Base-by-base conservation (phyloP, 64 coral and sea anemone species). In the Montipora cactus region DNA sequence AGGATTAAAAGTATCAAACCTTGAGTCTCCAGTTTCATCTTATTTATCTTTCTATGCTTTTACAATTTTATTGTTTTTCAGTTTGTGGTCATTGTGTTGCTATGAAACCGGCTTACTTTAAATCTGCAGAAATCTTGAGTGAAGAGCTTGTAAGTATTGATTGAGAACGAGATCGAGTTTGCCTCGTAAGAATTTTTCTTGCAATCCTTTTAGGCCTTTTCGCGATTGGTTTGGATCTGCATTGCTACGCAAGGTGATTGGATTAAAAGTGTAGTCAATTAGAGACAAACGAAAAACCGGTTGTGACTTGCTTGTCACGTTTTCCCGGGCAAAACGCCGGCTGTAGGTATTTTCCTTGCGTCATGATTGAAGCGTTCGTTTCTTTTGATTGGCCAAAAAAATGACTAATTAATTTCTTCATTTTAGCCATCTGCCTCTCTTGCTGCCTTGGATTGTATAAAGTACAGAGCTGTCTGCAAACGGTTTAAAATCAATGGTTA, bases 1-100 rank as follows among this genome's bases (percentile, higher is more conserved):
- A 37, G 37, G 37, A 37, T 37, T 57, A 57, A 11, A 57, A 57
- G 15, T 44, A 22, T 78, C 47, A 5, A 18, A 22, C 22, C 4
- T 22, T 5, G 75, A 7, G 3, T 8, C 67, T 18, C 16, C 28
- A 12, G 61, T 3, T 1, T 69, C n/a, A 20, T 53, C 47, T 37
- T 2, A 3, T 1, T 21, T 50, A 7, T 19, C 47, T 57, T 37
- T 18, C 37, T 68, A 10, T 3, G 5, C 7, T 49, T 50, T 5
- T 49, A 52, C 44, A n/a, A 47, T 5, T 80, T 58, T 37, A 3
- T 74, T 77, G 10, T 92, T 66, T 18, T 75, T 12, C 68, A 97
- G 95, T 93, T 79, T 97, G 95, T 45, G 95, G 95, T 57, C 83
- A 97, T 68, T 97, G 95, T 84, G 91, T 94, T 28, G 76, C 83